Evolutionary conservation across 2,888 invertebrate species (phyloP), one percentile per base, ranked within the genome.

Genomic region (Gisinianus flammeolus): DNA sequence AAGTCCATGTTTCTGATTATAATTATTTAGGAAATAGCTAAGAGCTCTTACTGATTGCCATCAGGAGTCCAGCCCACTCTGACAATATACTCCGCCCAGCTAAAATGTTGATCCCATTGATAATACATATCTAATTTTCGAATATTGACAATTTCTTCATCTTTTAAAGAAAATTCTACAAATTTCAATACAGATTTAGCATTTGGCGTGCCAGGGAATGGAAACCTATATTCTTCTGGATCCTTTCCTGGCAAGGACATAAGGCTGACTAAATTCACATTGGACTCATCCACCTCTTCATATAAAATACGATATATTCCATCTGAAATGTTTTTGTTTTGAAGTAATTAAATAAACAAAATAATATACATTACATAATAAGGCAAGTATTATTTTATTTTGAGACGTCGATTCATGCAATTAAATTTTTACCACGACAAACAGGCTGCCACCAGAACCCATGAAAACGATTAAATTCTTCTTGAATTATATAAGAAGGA

Each of bases 401-500:
- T 12, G n/a, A 6, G 6, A 6, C 6, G 8, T 12, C 8, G 8
- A 62, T 62, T 22, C n/a, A 8, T 62, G 6, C 8, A 24, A 62
- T n/a, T 62, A n/a, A 62, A 62, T 12, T 6, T 26, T 54, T 56
- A 77, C 77, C 72, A 5, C n/a, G 44, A n/a, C 35, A 66, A 6
- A 77, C 72, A 30, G 96, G 95, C 86, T 96, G 95, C 98, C 99
- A 99, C 98, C 98, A 99, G 87, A 95, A 97, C 0, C 98, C 98
- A 78, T 94, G 95, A 87, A 96, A 98, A 52, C 97, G 89, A 82
- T 94, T 94, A 88, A 99, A 98, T 88, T 99, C 99, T 87, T 99
- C 99, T 87, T 98, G 98, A 87, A 97, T 96, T 0, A 99, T 96
- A 88, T 98, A 99, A 0, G 97, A 96, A 0, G 99, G 97, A n/a